These are phyloP conservation scores for Bradypus variegatus DNA, from an alignment of 2,797 vertebrate species.

Conservation along the genomic window DNA sequence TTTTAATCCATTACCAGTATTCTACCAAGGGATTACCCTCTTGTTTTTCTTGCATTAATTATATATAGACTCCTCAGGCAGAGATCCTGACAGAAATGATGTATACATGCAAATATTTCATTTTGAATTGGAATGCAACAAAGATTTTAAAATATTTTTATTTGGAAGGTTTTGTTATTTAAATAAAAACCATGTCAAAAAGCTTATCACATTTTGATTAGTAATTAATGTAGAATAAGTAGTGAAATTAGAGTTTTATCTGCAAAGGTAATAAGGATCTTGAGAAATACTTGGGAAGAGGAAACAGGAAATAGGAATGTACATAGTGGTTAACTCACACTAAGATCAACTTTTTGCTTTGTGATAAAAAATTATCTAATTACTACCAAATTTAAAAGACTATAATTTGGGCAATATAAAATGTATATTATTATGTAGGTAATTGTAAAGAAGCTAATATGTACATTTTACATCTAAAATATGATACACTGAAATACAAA, in stretches of 20 bases:
- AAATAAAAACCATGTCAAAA: conserved; percentile 61
- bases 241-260: conserved; percentile 26
- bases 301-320: conserved; percentile 26
- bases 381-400: not conserved
- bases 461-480: not conserved
- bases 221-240: conserved; percentile 53
- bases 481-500: not conserved
- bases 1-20: conserved; percentile 69
- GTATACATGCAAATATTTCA: conserved; percentile 39
- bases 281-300: conserved; percentile 22
- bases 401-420: conserved; percentile 30
- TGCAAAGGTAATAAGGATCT: not conserved
- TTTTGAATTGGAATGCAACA: conserved; percentile 37
- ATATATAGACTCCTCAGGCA: conserved; percentile 67
- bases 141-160: conserved; percentile 53
- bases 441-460: not conserved
- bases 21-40: conserved; percentile 61
- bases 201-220: conserved; percentile 39
- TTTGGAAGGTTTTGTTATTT: conserved; percentile 36
- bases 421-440: not conserved
- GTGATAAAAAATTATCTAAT: conserved; percentile 30
- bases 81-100: conserved; percentile 68
- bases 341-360: conserved; percentile 18
- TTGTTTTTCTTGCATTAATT: conserved; percentile 75
- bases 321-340: conserved; percentile 14